Evolutionary conservation across 2,113 vertebrate genomes (phyloP).

Genomic region (Cheirogaleus medius): DNA sequence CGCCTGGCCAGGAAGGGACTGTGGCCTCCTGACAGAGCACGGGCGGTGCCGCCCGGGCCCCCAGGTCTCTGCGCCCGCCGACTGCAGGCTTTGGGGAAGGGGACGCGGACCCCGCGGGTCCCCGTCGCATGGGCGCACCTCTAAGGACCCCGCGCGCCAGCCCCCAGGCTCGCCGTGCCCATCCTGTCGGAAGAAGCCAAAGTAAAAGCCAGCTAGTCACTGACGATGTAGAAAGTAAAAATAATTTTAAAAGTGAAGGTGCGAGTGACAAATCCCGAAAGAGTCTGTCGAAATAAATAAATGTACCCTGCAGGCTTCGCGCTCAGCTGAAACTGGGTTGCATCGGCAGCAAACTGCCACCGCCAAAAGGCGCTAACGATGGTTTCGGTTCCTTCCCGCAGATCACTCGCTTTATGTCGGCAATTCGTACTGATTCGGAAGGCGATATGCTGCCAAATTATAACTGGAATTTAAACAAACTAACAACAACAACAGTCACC

Average conservation of each 20-base stretch:
- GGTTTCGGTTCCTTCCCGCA: neutral
- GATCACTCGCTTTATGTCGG: neutral
- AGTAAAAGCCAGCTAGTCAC: neutral
- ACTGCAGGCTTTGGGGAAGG: neutral
- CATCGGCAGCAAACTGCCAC: neutral
- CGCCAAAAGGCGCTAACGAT: neutral
- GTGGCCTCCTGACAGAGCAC: too few relatives aligned
- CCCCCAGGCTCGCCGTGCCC: neutral
- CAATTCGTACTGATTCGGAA: constrained; percentile 25
- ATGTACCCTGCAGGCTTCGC: neutral
- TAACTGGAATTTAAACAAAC: constrained; percentile 38
- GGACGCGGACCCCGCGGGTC: neutral
- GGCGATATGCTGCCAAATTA: constrained; percentile 56
- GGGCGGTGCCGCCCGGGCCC: neutral
- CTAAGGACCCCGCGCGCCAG: neutral
- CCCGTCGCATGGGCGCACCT: neutral
- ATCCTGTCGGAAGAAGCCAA: neutral
- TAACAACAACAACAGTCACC: neutral
- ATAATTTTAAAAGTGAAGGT: neutral
- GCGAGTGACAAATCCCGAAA: neutral
- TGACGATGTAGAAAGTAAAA: neutral
- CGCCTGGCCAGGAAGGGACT: neutral
- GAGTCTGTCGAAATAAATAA: neutral
- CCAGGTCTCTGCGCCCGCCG: too few relatives aligned
- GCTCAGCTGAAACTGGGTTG: neutral